Percentiles rank a stretch among this genome's conserved stretches.
phyloP scores from a whole-genome alignment of 53 echinoderm and acorn worm species.

The Stichopus horrens region DNA sequence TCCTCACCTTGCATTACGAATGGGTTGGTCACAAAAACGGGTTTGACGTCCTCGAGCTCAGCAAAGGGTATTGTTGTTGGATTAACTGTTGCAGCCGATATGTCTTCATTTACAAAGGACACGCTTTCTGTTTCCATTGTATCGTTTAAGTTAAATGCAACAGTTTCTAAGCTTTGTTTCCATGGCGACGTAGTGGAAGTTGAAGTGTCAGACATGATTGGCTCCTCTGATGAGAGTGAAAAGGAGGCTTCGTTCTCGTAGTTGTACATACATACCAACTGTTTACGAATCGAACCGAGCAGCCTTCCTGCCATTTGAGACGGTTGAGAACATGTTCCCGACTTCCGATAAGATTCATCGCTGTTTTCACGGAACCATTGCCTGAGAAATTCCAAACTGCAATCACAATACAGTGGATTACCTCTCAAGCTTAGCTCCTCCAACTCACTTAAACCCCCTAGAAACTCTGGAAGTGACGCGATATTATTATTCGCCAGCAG shows the following conservation, averaged over 20 bases:
- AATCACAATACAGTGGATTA: conserved; percentile 68
- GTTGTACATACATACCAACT: neutral
- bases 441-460: conserved; percentile 15
- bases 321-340: conserved; percentile 47
- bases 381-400: conserved; percentile 49
- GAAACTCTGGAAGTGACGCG: conserved; percentile 50
- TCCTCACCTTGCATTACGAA: too few relatives aligned
- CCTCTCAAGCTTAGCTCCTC: conserved; percentile 32
- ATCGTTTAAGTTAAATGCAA: too few relatives aligned
- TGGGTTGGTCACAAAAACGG: too few relatives aligned
- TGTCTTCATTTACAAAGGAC: too few relatives aligned
- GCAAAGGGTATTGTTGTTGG: too few relatives aligned
- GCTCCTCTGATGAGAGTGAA: too few relatives aligned
- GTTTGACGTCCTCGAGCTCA: too few relatives aligned
- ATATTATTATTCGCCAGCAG: conserved; percentile 57
- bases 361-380: conserved; percentile 43
- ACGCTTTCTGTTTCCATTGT: too few relatives aligned
- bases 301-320: conserved; percentile 10
- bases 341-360: neutral
- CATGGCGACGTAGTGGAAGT: neutral
- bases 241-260: neutral
- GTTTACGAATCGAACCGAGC: conserved; percentile 8
- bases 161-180: too few relatives aligned
- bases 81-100: too few relatives aligned
- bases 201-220: neutral